These are phyloP conservation scores for Ornithorhynchus anatinus DNA, from an alignment of 2,113 vertebrate genomes.

Conservation along the genomic window DNA sequence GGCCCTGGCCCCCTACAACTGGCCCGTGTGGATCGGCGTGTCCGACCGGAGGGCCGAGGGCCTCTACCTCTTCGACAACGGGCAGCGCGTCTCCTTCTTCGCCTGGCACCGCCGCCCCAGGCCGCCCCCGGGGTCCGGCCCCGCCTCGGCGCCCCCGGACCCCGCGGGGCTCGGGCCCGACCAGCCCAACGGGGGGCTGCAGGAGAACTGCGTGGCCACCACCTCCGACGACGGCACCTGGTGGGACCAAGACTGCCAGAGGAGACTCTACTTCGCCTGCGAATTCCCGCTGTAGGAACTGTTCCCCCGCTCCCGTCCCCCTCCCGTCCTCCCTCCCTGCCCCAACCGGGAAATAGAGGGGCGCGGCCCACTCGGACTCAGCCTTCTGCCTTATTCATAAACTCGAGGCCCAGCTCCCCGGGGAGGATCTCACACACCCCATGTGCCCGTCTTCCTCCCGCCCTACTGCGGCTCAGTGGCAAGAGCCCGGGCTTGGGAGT, in stretches of 20 bases:
- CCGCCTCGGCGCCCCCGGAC: conserved; percentile 47
- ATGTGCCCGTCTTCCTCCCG: background rate
- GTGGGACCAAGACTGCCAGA: conserved; percentile 91
- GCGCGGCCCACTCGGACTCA: too few relatives aligned
- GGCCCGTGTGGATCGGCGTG: conserved; percentile 89
- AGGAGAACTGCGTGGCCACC: conserved; percentile 90
- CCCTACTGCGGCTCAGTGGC: background rate
- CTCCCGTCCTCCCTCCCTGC: background rate
- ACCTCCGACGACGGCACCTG: conserved; percentile 89
- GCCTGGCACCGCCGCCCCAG: conserved; percentile 78
- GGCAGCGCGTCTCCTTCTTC: conserved; percentile 82
- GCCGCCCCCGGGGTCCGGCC: conserved; percentile 4
- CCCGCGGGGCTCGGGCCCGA: conserved; percentile 74
- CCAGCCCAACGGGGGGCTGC: conserved; percentile 85
- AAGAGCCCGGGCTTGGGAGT: too few relatives aligned
- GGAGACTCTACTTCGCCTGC: conserved; percentile 86
- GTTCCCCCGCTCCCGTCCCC: background rate
- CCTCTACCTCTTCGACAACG: conserved; percentile 84
- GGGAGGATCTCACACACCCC: background rate
- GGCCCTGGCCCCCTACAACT: conserved; percentile 83
- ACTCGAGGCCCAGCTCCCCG: too few relatives aligned
- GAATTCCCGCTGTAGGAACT: conserved; percentile 72
- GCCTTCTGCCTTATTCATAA: background rate
- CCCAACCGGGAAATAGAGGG: background rate
- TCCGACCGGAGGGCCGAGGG: conserved; percentile 85